phyloP scores from a whole-genome alignment of 2,888 invertebrate genomes.

The Embidobia sp. region DNA sequence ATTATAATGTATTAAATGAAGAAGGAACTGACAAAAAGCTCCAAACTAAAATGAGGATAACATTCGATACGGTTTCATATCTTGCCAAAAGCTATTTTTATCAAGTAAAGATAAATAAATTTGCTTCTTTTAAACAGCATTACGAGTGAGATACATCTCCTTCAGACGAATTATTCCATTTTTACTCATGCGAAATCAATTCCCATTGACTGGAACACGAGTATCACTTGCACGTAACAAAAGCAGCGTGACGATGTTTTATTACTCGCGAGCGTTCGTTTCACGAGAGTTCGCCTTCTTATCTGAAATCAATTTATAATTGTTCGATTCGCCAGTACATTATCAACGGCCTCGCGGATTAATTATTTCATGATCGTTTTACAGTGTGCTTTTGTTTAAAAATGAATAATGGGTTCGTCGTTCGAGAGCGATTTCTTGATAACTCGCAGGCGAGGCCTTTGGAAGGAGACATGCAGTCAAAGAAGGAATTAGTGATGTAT shows the following conservation, averaged over 20 bases:
- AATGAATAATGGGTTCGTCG: slow-evolving; percentile 1
- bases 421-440: slow-evolving; percentile 6
- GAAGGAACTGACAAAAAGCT: too few relatives aligned
- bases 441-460: slow-evolving; percentile 8
- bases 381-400: slow-evolving; percentile 5
- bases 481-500: slow-evolving; percentile 8
- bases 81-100: too few relatives aligned
- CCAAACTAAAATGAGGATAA: too few relatives aligned
- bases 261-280: background rate
- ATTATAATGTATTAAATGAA: too few relatives aligned
- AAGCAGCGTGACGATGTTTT: slow-evolving; percentile 19
- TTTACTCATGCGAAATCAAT: background rate
- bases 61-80: too few relatives aligned
- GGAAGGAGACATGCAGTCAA: too few relatives aligned
- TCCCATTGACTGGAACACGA: background rate
- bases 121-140: too few relatives aligned
- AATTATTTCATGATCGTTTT: slow-evolving; percentile 27
- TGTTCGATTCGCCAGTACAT: slow-evolving; percentile 13
- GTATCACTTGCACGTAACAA: too few relatives aligned
- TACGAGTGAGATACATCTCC: too few relatives aligned
- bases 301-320: slow-evolving; percentile 21
- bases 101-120: too few relatives aligned
- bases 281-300: too few relatives aligned
- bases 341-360: slow-evolving; percentile 15
- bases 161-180: too few relatives aligned